Conservation (phyloP, 2,888 invertebrate species). For the Spisula subtruncata region DNA sequence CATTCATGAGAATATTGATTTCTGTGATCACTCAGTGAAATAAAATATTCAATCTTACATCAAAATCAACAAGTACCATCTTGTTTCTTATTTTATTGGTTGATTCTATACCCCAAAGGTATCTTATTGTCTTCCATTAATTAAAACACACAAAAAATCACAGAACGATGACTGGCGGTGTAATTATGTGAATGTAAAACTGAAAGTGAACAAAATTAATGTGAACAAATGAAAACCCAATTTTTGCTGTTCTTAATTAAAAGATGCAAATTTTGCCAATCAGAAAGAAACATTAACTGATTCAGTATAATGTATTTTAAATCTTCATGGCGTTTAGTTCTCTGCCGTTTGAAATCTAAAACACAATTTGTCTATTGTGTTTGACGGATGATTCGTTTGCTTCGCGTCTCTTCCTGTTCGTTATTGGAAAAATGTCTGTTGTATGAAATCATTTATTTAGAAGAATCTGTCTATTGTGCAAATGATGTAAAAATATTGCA, state of each 20-base stretch:
- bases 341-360: neutral
- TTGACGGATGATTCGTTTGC: neutral
- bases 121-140: neutral
- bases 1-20: no score
- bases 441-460: neutral
- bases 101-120: neutral
- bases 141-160: neutral
- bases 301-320: neutral
- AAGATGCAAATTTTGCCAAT: neutral
- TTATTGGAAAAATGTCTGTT: slow-evolving; percentile 4
- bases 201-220: neutral
- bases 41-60: no score
- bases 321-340: neutral
- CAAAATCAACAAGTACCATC: no score
- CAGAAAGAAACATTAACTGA: neutral
- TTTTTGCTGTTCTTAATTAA: neutral
- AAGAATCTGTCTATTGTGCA: slow-evolving; percentile 1
- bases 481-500: slow-evolving; percentile 11
- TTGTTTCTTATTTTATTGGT: neutral
- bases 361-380: neutral
- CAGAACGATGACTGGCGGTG: neutral
- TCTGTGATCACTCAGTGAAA: no score
- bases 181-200: neutral
- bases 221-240: neutral
- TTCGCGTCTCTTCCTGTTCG: neutral